Conservation (phyloP, 2,797 vertebrate genomes). For the Rhinatrema bivittatum region DNA sequence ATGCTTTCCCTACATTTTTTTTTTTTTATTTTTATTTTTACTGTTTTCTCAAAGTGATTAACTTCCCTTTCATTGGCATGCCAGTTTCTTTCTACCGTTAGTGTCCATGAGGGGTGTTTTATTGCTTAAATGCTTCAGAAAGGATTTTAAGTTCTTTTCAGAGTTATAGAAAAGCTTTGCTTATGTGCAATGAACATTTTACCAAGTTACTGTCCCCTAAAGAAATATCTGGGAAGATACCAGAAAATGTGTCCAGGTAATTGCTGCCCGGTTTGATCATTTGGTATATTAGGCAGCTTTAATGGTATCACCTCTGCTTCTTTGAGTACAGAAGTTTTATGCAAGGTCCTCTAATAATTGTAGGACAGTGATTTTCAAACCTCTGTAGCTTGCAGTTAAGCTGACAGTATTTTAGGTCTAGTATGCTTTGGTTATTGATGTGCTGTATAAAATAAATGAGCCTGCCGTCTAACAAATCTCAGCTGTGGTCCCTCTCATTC, state of each 20-base stretch:
- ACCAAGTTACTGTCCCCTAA: slow-evolving; percentile 52
- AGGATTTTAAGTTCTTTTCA: slow-evolving; percentile 34
- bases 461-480: too few relatives aligned
- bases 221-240: slow-evolving; percentile 44
- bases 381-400: slow-evolving; percentile 12
- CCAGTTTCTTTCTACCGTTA: too few relatives aligned
- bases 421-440: not conserved
- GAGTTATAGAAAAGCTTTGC: slow-evolving; percentile 41
- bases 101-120: slow-evolving; percentile 45
- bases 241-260: slow-evolving; percentile 48
- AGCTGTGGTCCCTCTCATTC: too few relatives aligned
- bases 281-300: slow-evolving; percentile 40
- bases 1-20: too few relatives aligned
- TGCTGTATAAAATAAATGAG: too few relatives aligned
- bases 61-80: too few relatives aligned
- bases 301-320: slow-evolving; percentile 40
- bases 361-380: slow-evolving; percentile 26
- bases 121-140: slow-evolving; percentile 49
- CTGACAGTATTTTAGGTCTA: slow-evolving; percentile 17
- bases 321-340: slow-evolving; percentile 30
- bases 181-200: slow-evolving; percentile 50
- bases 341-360: slow-evolving; percentile 22
- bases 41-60: too few relatives aligned
- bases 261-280: slow-evolving; percentile 45
- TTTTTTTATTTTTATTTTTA: too few relatives aligned